phyloP scores from a whole-genome alignment of 37 sponge, comb jelly and placozoan genomes.

The Lycopodina hypogea region DNA sequence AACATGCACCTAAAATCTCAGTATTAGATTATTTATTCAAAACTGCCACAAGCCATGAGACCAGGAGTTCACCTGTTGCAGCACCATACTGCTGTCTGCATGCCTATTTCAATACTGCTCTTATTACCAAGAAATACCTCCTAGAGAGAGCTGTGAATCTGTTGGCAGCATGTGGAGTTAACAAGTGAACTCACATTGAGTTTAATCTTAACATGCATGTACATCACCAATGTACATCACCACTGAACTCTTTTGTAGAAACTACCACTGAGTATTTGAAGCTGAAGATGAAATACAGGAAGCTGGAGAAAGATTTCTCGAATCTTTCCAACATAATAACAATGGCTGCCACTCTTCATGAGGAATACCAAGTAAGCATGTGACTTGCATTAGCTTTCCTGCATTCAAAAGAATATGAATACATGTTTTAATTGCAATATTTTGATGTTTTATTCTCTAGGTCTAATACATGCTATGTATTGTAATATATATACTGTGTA shows the following conservation, averaged over 20 bases:
- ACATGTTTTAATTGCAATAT: background rate
- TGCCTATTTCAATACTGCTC: no score
- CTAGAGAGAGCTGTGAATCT: background rate
- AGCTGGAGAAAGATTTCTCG: constrained; percentile 48
- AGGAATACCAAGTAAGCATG: constrained; percentile 24
- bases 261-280: constrained; percentile 1
- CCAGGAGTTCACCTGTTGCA: no score
- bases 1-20: no score
- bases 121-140: background rate
- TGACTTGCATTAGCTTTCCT: background rate
- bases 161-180: background rate
- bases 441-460: background rate
- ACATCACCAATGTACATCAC: no score
- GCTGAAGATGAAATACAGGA: constrained; percentile 32
- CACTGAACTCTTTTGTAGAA: background rate
- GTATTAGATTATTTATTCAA: no score
- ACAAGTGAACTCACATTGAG: background rate
- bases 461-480: no score
- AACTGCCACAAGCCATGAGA: no score
- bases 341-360: constrained; percentile 10
- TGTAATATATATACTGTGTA: no score
- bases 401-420: background rate
- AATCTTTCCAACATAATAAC: constrained; percentile 25
- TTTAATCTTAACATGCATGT: background rate
- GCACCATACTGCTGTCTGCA: no score